phyloP scores from a whole-genome alignment of 1,140 invertebrate genomes.

The Hydropsyche tenuis region DNA sequence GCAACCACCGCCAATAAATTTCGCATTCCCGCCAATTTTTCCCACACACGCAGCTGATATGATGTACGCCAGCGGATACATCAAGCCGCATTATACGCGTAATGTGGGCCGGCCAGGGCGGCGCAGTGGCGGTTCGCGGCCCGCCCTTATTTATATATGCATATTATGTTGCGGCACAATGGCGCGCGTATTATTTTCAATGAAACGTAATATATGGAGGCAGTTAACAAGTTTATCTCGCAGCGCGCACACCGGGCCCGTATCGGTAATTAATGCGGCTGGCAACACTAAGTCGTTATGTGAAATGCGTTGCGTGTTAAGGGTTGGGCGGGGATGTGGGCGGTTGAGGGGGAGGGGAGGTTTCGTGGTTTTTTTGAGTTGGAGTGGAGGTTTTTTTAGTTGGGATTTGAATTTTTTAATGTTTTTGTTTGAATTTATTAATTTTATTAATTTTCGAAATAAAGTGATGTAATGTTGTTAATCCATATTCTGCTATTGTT shows the following conservation, averaged over 20 bases:
- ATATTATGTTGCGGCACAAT: not conserved
- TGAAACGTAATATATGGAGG: conserved; percentile 26
- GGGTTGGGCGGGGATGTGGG: not conserved
- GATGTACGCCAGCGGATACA: too few relatives aligned
- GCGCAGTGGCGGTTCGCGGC: too few relatives aligned
- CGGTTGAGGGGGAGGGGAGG: not conserved
- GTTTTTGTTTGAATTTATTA: too few relatives aligned
- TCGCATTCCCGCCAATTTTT: not conserved
- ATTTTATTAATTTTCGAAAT: too few relatives aligned
- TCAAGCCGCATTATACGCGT: too few relatives aligned
- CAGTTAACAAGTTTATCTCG: conserved; percentile 32
- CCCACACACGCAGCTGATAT: not conserved
- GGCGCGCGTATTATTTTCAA: conserved; percentile 27
- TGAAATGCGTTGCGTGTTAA: too few relatives aligned
- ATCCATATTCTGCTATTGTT: too few relatives aligned
- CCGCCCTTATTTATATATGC: not conserved
- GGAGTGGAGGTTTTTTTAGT: too few relatives aligned
- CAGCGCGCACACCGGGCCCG: not conserved
- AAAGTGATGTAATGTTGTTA: too few relatives aligned
- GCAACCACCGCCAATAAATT: too few relatives aligned
- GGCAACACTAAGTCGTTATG: not conserved
- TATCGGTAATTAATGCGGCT: conserved; percentile 30
- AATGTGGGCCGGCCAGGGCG: too few relatives aligned
- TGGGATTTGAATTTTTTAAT: too few relatives aligned
- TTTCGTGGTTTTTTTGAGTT: not conserved